Percentiles rank a stretch among this genome's conserved stretches.
Conservation (phyloP, 2,113 vertebrate species). For the Actenoides lindsayi region DNA sequence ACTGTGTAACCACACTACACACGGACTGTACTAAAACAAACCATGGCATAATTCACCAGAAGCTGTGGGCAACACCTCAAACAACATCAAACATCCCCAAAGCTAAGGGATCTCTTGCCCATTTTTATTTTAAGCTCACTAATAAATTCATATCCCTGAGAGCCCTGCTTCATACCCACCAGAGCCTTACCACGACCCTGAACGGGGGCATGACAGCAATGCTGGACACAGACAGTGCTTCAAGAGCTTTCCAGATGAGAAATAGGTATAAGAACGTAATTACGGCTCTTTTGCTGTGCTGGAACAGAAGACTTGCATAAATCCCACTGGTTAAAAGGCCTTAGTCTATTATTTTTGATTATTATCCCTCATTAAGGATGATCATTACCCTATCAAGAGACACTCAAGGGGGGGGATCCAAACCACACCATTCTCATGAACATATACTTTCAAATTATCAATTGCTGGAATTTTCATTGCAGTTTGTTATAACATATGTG, state of each 20-base stretch:
- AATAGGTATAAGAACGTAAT: neutral
- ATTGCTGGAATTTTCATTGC: neutral
- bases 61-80: neutral
- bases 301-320: neutral
- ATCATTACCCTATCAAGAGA: neutral
- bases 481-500: neutral
- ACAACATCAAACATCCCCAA: neutral
- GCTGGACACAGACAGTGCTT: neutral
- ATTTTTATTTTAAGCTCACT: neutral
- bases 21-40: neutral
- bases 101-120: neutral
- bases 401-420: fast-evolving
- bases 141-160: neutral
- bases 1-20: neutral
- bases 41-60: neutral
- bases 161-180: neutral
- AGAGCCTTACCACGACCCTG: neutral
- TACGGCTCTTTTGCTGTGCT: neutral
- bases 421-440: neutral
- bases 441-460: fast-evolving
- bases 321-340: neutral
- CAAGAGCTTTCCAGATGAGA: neutral
- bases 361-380: neutral
- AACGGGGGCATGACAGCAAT: neutral
- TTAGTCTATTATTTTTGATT: neutral